Percentiles rank a stretch among this genome's conserved stretches.
Evolutionary conservation across 2,113 vertebrate species (phyloP).

Genomic region (Ptilonorhynchus violaceus): DNA sequence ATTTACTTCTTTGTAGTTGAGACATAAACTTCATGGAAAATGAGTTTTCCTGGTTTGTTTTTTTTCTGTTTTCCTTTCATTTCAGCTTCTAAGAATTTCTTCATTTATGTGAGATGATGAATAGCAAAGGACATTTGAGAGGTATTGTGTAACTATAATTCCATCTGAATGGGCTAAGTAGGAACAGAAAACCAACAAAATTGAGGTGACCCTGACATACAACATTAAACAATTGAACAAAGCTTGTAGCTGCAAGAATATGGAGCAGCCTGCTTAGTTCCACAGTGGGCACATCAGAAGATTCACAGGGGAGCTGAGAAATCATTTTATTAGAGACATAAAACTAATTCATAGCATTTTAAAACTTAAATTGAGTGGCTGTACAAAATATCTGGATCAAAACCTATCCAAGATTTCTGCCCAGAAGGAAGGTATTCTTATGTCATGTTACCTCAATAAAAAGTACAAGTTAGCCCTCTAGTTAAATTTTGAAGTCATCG

Average conservation of each 20-base stretch:
- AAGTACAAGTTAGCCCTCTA: conserved; percentile 5
- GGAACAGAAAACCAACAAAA: background rate
- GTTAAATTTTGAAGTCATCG: background rate
- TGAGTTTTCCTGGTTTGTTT: background rate
- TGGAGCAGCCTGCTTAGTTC: background rate
- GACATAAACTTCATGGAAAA: background rate
- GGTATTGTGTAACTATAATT: background rate
- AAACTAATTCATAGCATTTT: background rate
- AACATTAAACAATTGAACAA: background rate
- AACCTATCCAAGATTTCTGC: background rate
- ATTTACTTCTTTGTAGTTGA: background rate
- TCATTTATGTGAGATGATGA: background rate
- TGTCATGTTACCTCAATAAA: background rate
- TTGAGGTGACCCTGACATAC: background rate
- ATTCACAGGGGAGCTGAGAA: background rate
- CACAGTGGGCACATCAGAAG: background rate
- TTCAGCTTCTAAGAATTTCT: background rate
- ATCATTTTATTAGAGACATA: conserved; percentile 10
- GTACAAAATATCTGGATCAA: background rate
- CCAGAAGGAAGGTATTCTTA: background rate
- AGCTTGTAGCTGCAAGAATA: background rate
- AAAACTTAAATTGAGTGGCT: background rate
- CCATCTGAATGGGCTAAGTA: background rate
- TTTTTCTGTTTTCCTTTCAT: background rate
- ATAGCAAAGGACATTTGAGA: background rate